Conservation (phyloP, 2,888 invertebrate species). For the Drosophila borborema region DNA sequence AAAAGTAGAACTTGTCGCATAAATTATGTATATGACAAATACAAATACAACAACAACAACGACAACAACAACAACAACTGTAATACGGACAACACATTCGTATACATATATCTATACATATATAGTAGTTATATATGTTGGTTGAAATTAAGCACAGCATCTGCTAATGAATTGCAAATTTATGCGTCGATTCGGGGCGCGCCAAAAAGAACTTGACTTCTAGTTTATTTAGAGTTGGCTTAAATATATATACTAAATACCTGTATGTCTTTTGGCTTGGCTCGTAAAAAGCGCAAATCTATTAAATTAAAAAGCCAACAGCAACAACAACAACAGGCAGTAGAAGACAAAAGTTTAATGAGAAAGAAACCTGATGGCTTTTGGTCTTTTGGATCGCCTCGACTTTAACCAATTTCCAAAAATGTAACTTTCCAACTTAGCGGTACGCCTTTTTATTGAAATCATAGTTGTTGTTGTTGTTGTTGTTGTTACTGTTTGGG, state of each 20-base stretch:
- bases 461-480: constrained; percentile 42
- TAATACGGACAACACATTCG: neutral
- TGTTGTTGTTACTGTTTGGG: constrained; percentile 42
- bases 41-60: constrained; percentile 37
- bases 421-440: constrained; percentile 82
- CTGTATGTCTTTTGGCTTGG: constrained; percentile 38
- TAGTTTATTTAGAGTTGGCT: constrained; percentile 68
- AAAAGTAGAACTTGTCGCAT: constrained; percentile 78
- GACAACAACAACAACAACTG: neutral
- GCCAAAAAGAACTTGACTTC: constrained; percentile 81
- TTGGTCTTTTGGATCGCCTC: constrained; percentile 24
- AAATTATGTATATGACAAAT: constrained; percentile 70
- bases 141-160: constrained; percentile 66
- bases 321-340: constrained; percentile 23
- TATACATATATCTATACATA: constrained; percentile 5
- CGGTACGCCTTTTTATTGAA: constrained; percentile 76
- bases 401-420: constrained; percentile 72
- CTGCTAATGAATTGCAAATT: constrained; percentile 76
- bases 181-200: constrained; percentile 67
- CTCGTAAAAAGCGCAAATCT: constrained; percentile 73
- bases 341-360: constrained; percentile 64
- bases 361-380: constrained; percentile 74
- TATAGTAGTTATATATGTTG: constrained; percentile 52
- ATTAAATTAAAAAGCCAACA: constrained; percentile 66
- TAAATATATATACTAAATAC: constrained; percentile 26